Conservation (phyloP, 2,113 vertebrate genomes). For the Sinocyclocheilus grahami region DNA sequence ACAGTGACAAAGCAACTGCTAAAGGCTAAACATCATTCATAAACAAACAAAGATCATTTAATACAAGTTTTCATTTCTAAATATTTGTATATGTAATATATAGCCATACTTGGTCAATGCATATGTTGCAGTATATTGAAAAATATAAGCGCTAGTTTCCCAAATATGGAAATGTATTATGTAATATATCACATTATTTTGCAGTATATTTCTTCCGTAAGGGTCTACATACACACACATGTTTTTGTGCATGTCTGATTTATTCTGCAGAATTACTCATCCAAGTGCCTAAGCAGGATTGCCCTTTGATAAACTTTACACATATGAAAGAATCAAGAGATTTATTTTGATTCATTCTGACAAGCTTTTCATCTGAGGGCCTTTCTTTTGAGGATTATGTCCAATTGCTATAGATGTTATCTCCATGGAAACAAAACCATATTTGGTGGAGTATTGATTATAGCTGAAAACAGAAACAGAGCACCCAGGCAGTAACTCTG, state of each 20-base stretch:
- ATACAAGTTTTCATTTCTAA: too few species aligned
- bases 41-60: too few species aligned
- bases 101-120: too few species aligned
- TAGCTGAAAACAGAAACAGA: slow-evolving; percentile 16
- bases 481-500: slow-evolving; percentile 29
- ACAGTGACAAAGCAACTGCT: too few species aligned
- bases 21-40: too few species aligned
- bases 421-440: slow-evolving; percentile 29
- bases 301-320: slow-evolving; percentile 18
- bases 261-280: neutral
- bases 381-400: slow-evolving; percentile 20
- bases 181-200: too few species aligned
- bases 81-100: too few species aligned
- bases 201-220: too few species aligned
- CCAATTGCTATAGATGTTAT: slow-evolving; percentile 37
- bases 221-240: neutral
- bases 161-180: too few species aligned
- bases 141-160: too few species aligned
- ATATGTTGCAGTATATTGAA: too few species aligned
- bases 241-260: neutral
- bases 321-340: slow-evolving; percentile 33
- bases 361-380: slow-evolving; percentile 8
- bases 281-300: neutral
- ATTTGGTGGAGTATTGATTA: slow-evolving; percentile 33
- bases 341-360: slow-evolving; percentile 35